Conservation (phyloP, 2,113 vertebrate species). For the Pelvicachromis taeniatus region DNA sequence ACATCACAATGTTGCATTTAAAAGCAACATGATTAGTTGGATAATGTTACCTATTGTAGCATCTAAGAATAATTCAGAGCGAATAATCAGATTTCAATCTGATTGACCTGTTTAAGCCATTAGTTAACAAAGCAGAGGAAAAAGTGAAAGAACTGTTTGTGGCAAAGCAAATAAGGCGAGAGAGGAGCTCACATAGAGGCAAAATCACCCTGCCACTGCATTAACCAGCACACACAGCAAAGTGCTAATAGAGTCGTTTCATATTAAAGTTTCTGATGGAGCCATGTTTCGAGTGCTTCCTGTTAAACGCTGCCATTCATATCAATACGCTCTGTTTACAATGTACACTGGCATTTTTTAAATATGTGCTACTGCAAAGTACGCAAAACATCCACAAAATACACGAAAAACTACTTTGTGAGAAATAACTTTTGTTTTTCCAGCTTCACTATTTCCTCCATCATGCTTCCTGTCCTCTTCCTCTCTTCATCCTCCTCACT, state of each 20-base stretch:
- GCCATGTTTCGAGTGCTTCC: background rate
- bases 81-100: fast-evolving
- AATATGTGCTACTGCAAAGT: background rate
- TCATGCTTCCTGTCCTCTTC: background rate
- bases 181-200: background rate
- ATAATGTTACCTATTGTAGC: fast-evolving
- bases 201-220: background rate
- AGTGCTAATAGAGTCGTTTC: background rate
- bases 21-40: background rate
- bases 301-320: background rate
- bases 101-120: background rate
- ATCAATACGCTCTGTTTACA: background rate
- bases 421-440: background rate
- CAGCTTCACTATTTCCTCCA: background rate
- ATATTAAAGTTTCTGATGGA: background rate
- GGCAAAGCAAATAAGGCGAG: fast-evolving
- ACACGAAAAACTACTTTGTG: background rate
- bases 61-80: background rate
- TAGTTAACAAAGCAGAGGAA: background rate
- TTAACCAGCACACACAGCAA: fast-evolving
- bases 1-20: background rate
- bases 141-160: background rate
- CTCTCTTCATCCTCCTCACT: background rate
- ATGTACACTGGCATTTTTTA: background rate
- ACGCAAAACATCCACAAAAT: fast-evolving